These are phyloP conservation scores for Tenualosa ilisha DNA, from an alignment of 2,797 vertebrate species.

Conservation along the genomic window DNA sequence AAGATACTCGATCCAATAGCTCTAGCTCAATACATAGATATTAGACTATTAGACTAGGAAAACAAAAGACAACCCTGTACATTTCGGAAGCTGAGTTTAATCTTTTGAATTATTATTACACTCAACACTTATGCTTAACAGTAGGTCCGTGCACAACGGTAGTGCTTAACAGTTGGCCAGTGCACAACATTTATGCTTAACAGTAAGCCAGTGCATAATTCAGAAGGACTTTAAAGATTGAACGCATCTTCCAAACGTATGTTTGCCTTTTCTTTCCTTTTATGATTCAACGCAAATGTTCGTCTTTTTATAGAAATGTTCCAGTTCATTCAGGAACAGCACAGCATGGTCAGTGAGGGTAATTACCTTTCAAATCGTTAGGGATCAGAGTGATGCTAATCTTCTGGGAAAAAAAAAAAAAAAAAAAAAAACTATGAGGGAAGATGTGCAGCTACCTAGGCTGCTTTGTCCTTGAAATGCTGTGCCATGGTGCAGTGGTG, in stretches of 20 bases:
- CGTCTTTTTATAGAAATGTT: neutral
- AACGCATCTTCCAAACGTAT: neutral
- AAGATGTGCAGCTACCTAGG: neutral
- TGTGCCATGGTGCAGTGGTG: conserved; percentile 27
- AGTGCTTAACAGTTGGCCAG: too few relatives aligned
- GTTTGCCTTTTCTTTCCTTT: neutral
- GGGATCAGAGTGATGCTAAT: neutral
- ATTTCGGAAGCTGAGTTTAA: too few relatives aligned
- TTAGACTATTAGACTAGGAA: neutral
- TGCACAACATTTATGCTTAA: neutral
- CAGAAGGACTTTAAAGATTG: neutral
- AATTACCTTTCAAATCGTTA: conserved; percentile 3
- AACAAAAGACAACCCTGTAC: too few relatives aligned
- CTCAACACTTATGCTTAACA: too few relatives aligned
- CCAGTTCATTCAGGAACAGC: neutral
- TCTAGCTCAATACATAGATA: neutral
- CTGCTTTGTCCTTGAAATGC: neutral
- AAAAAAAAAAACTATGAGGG: neutral
- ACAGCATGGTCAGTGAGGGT: neutral
- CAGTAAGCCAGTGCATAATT: neutral
- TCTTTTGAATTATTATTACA: too few relatives aligned
- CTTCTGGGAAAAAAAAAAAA: neutral
- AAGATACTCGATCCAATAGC: neutral
- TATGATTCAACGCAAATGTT: neutral
- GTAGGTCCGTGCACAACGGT: too few relatives aligned